phyloP scores from a whole-genome alignment of 2,888 invertebrate genomes.

The Andrena bicolor region DNA sequence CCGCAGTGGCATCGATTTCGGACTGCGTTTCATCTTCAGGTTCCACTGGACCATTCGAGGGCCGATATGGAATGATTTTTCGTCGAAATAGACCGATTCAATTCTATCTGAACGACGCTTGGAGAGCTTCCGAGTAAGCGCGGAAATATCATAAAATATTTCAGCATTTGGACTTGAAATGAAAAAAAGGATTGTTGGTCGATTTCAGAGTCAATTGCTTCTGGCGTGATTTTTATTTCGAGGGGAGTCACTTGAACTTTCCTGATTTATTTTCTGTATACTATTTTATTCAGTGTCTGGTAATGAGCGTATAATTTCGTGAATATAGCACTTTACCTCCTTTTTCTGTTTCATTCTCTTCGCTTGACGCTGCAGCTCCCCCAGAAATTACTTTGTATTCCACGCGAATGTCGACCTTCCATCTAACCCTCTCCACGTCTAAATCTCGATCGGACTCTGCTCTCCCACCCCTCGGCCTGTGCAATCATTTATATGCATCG shows the following conservation, averaged over 20 bases:
- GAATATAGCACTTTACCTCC: background rate
- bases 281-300: constrained; percentile 9
- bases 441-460: constrained; percentile 67
- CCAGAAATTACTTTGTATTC: constrained; percentile 61
- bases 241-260: too few relatives aligned
- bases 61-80: background rate
- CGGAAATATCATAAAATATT: background rate
- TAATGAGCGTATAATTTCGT: constrained; percentile 25
- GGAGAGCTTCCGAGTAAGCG: background rate
- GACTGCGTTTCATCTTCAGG: constrained; percentile 10
- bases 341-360: constrained; percentile 9
- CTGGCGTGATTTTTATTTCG: too few relatives aligned
- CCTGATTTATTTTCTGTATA: too few relatives aligned
- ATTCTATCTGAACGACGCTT: background rate
- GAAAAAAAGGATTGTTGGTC: too few relatives aligned
- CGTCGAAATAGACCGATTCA: background rate
- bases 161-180: too few relatives aligned
- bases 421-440: constrained; percentile 53
- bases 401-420: constrained; percentile 61
- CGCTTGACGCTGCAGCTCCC: background rate
- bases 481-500: constrained; percentile 75
- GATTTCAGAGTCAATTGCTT: too few relatives aligned
- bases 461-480: constrained; percentile 15
- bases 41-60: constrained; percentile 13
- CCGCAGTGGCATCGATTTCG: background rate